Percentiles rank a stretch among this genome's conserved stretches.
Evolutionary conservation across 2,888 invertebrate genomes (phyloP).

Genomic region (Cantharis rufa): DNA sequence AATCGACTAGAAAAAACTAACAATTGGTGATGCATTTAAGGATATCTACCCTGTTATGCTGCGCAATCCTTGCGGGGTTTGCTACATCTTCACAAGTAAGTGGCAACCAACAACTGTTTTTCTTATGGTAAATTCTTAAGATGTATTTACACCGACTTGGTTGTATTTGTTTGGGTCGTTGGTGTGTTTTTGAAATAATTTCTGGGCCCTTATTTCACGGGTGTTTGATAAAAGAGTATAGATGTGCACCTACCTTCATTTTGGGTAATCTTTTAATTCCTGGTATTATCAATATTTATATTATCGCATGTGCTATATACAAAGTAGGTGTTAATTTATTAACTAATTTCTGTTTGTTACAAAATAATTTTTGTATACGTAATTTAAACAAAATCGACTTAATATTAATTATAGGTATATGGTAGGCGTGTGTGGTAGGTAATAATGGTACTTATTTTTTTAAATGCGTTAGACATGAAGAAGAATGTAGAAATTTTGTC

Average conservation of each 20-base stretch:
- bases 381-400: not conserved
- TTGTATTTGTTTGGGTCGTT: slow-evolving; percentile 15
- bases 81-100: slow-evolving; percentile 77
- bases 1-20: slow-evolving; percentile 51
- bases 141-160: slow-evolving; percentile 7
- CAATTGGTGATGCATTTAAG: slow-evolving; percentile 74
- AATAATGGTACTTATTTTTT: not conserved
- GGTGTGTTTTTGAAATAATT: not conserved
- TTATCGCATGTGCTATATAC: not conserved
- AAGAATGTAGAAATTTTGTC: not conserved
- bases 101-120: slow-evolving; percentile 44
- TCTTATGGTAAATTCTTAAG: slow-evolving; percentile 14
- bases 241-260: not conserved
- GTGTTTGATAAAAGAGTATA: not conserved
- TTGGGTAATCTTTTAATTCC: slow-evolving; percentile 15
- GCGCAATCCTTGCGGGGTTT: slow-evolving; percentile 74
- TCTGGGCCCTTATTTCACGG: not conserved
- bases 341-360: not conserved
- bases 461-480: not conserved
- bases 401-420: not conserved
- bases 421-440: not conserved
- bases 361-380: not conserved
- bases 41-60: slow-evolving; percentile 75
- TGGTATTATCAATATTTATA: slow-evolving; percentile 4
- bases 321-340: not conserved